Evolutionary conservation across 2,888 invertebrate genomes (phyloP).

Genomic region (Anorthoa munda): DNA sequence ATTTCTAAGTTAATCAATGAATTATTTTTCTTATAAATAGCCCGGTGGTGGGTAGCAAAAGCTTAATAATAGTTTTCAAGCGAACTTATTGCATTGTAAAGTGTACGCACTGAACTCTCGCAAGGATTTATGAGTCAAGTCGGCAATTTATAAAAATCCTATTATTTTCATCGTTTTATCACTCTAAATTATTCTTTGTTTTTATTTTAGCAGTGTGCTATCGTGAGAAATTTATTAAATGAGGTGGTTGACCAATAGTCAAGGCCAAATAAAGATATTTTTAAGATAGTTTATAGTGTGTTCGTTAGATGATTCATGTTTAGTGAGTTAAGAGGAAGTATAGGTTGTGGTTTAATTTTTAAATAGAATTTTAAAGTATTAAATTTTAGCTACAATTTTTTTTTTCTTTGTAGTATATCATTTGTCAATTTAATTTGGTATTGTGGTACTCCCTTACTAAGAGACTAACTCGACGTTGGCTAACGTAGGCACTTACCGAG

Average conservation of each 20-base stretch:
- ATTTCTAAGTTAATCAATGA: constrained; percentile 31
- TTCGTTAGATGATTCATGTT: not conserved
- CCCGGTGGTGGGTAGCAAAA: constrained; percentile 12
- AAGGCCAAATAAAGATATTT: not conserved
- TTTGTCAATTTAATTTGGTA: too few species aligned
- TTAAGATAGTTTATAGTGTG: not conserved
- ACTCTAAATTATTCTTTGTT: constrained; percentile 4
- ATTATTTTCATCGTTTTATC: constrained; percentile 4
- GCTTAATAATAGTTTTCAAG: constrained; percentile 31
- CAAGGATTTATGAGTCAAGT: constrained; percentile 34
- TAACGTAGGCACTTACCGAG: too few species aligned
- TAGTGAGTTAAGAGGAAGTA: too few species aligned
- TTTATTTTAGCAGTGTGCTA: not conserved
- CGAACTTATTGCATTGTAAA: constrained; percentile 45
- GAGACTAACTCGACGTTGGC: too few species aligned
- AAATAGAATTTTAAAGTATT: too few species aligned
- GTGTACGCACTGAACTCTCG: constrained; percentile 19
- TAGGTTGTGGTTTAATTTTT: too few species aligned
- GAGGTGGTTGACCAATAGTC: not conserved
- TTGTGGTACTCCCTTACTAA: too few species aligned
- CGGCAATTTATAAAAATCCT: not conserved
- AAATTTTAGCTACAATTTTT: too few species aligned
- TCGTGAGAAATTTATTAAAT: not conserved
- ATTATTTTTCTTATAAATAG: constrained; percentile 39
- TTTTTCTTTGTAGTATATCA: too few species aligned